Conservation (phyloP, 1,140 invertebrate genomes). For the Zaprionus africanus region DNA sequence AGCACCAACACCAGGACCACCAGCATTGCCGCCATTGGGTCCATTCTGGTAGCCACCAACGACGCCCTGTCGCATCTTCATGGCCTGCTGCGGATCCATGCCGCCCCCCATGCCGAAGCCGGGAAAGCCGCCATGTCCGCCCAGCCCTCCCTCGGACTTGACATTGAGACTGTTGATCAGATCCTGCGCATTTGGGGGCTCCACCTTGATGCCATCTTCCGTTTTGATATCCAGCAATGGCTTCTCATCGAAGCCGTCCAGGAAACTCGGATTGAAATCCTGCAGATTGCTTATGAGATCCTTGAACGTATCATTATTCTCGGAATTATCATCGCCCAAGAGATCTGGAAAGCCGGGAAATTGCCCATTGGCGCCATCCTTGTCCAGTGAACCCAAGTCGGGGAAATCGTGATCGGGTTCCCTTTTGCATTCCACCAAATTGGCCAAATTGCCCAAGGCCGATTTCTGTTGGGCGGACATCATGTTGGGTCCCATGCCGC, state of each 20-base stretch:
- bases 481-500: conserved; percentile 62
- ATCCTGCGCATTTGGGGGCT: conserved; percentile 85
- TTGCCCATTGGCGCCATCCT: conserved; percentile 90
- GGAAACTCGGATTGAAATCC: conserved; percentile 92
- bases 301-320: conserved; percentile 93
- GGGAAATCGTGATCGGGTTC: conserved; percentile 93
- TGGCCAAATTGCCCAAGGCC: conserved; percentile 85
- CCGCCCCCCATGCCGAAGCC: conserved; percentile 50
- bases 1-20: conserved; percentile 67
- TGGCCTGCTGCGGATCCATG: conserved; percentile 50
- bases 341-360: conserved; percentile 92
- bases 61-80: conserved; percentile 65
- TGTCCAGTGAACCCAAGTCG: conserved; percentile 91
- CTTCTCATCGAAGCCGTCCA: conserved; percentile 91
- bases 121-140: conserved; percentile 58
- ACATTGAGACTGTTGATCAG: conserved; percentile 81
- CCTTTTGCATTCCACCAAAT: conserved; percentile 90
- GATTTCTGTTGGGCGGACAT: conserved; percentile 74
- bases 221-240: conserved; percentile 87
- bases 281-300: conserved; percentile 95
- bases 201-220: conserved; percentile 85
- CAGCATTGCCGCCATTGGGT: conserved; percentile 60
- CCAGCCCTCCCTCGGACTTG: conserved; percentile 75
- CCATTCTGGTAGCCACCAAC: conserved; percentile 55
- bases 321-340: conserved; percentile 92